Percentiles rank a stretch among this genome's conserved stretches.
phyloP scores from a whole-genome alignment of 2,113 vertebrate genomes.

The crab-eating macaque (Macaca fascicularis) region DNA sequence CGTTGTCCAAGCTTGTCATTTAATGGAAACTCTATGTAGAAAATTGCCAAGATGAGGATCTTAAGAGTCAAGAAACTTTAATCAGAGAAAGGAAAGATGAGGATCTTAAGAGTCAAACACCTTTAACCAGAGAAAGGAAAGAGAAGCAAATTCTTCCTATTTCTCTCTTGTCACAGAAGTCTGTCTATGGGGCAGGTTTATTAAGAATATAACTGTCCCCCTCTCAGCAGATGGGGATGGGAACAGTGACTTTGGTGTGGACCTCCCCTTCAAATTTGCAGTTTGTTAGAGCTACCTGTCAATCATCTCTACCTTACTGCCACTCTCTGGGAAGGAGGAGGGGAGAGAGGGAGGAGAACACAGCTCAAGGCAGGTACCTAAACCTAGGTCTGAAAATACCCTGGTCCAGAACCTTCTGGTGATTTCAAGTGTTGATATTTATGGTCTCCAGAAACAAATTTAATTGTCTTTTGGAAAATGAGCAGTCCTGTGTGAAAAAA shows the following conservation, averaged over 20 bases:
- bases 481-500: background rate
- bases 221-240: background rate
- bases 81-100: background rate
- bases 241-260: background rate
- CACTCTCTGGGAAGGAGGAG: background rate
- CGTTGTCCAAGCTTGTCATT: slow-evolving; percentile 23
- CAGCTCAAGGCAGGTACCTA: background rate
- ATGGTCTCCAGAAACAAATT: slow-evolving; percentile 8
- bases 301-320: background rate
- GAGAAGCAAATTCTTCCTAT: background rate
- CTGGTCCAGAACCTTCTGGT: background rate
- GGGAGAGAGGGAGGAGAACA: background rate
- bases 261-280: background rate
- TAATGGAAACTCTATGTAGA: background rate
- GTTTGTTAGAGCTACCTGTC: background rate
- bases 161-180: background rate
- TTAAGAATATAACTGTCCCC: background rate
- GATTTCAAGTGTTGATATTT: background rate
- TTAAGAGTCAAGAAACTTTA: slow-evolving; percentile 1
- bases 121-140: slow-evolving; percentile 1
- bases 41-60: slow-evolving; percentile 36
- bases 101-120: background rate
- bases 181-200: background rate
- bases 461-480: slow-evolving; percentile 30
- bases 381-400: background rate